Percentiles rank a stretch among this genome's conserved stretches.
These are phyloP conservation scores for Centrocercus urophasianus DNA, from an alignment of 2,113 vertebrate species.

Conservation along the genomic window DNA sequence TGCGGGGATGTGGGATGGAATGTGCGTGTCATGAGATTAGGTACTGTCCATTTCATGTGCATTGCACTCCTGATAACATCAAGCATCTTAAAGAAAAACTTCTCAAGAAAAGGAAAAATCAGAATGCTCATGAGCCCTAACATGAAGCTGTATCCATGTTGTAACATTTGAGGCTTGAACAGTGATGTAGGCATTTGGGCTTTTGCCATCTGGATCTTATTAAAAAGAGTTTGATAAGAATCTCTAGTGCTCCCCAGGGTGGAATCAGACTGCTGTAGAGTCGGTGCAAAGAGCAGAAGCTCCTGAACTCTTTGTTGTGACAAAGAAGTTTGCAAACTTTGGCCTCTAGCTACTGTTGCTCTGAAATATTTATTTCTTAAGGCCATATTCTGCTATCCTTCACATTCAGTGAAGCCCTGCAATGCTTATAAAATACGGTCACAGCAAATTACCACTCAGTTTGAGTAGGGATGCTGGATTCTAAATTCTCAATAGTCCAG, in stretches of 20 bases:
- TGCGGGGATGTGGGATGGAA: not conserved
- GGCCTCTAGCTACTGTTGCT: slow-evolving; percentile 59
- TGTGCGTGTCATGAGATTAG: slow-evolving; percentile 2
- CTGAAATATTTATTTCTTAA: slow-evolving; percentile 66
- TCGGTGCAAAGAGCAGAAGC: slow-evolving; percentile 59
- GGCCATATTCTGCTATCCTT: slow-evolving; percentile 46
- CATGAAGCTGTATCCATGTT: not conserved
- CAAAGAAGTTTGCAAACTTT: slow-evolving; percentile 58
- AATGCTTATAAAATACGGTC: not conserved
- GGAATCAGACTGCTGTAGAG: slow-evolving; percentile 56
- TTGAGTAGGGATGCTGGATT: not conserved
- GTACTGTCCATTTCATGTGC: not conserved
- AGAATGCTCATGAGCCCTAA: not conserved
- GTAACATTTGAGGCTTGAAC: slow-evolving; percentile 31
- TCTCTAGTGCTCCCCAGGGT: slow-evolving; percentile 60
- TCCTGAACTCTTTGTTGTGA: slow-evolving; percentile 63
- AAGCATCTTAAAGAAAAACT: not conserved
- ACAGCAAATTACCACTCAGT: not conserved
- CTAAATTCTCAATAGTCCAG: not conserved
- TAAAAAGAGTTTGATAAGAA: slow-evolving; percentile 70
- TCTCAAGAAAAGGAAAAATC: slow-evolving; percentile 31
- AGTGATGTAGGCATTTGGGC: slow-evolving; percentile 60
- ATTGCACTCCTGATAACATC: not conserved
- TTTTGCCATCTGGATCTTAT: slow-evolving; percentile 68
- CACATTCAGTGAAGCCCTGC: slow-evolving; percentile 5